A percentile compares a stretch with the other conserved stretches of the same genome.
phyloP scores from a whole-genome alignment of 2,113 vertebrate species.

The Muntiacus reevesi region DNA sequence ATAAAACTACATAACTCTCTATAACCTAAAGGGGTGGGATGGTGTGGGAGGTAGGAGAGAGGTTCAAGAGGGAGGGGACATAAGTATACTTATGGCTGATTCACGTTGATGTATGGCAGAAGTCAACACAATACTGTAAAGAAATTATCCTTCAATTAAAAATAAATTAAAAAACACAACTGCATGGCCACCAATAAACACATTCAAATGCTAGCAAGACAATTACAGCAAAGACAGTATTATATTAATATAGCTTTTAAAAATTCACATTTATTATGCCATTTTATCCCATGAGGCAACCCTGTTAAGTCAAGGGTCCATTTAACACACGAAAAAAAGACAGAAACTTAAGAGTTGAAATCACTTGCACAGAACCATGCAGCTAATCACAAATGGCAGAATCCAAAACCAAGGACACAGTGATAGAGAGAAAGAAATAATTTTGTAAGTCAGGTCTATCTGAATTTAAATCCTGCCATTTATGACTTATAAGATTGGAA shows the following conservation, averaged over 20 bases:
- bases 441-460: background rate
- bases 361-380: background rate
- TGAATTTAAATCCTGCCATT: constrained; percentile 18
- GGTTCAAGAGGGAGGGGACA: background rate
- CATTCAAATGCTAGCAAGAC: background rate
- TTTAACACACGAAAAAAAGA: background rate
- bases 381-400: background rate
- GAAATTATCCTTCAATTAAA: background rate
- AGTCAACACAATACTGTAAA: background rate
- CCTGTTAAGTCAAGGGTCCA: background rate
- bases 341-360: background rate
- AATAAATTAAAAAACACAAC: background rate
- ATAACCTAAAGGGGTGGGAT: background rate
- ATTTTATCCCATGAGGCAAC: background rate
- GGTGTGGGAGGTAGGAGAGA: background rate
- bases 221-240: background rate
- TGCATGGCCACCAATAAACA: background rate
- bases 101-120: background rate
- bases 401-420: background rate
- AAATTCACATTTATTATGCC: background rate
- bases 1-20: background rate
- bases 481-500: background rate
- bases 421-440: background rate
- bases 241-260: background rate
- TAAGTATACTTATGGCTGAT: background rate